Evolutionary conservation across 2,797 vertebrate genomes (phyloP).

Genomic region (Halcyon leucocephala): DNA sequence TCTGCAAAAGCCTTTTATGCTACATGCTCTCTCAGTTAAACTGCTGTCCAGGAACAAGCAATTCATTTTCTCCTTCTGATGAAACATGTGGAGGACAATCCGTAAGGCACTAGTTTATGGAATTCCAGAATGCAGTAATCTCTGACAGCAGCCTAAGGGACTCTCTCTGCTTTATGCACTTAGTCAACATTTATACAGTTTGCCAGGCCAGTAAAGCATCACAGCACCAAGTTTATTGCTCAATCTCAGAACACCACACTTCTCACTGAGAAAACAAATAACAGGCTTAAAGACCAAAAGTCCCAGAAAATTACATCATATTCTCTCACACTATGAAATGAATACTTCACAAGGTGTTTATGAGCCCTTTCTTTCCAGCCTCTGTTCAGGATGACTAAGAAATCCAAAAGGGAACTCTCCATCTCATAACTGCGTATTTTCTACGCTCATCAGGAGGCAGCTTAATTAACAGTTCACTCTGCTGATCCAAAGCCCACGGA

Average conservation of each 20-base stretch:
- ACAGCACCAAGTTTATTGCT: background rate
- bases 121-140: background rate
- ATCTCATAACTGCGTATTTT: background rate
- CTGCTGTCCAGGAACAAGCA: background rate
- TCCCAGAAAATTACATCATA: background rate
- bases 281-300: background rate
- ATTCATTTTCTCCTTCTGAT: background rate
- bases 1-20: background rate
- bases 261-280: background rate
- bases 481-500: background rate
- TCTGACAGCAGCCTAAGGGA: background rate
- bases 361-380: background rate
- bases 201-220: background rate
- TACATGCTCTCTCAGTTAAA: background rate
- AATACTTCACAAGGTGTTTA: conserved; percentile 2
- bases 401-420: conserved; percentile 1
- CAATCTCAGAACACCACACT: background rate
- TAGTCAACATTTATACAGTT: background rate
- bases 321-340: background rate
- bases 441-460: background rate
- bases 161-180: background rate
- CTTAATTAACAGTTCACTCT: background rate
- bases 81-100: background rate
- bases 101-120: background rate
- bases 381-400: background rate